Evolutionary conservation across 2,797 vertebrate genomes (phyloP), one percentile per base, ranked within the genome.

Genomic region (Melanotaenia boesemani): DNA sequence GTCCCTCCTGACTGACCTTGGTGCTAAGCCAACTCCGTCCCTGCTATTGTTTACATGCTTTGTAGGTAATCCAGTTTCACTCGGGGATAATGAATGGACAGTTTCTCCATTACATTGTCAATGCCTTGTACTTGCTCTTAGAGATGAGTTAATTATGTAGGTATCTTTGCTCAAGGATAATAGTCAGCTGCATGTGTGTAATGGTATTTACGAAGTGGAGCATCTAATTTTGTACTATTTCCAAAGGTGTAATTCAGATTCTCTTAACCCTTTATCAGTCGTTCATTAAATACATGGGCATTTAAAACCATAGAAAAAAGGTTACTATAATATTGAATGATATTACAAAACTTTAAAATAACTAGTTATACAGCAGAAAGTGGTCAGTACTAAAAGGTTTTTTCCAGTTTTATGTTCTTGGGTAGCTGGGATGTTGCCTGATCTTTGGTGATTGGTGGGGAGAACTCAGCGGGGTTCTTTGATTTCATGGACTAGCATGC

Each of bases 1-100:
- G 54, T 48, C 28, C 41, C 28, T 24, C 34, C 5, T 11, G 24
- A 1, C 50, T 76, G 79, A 80, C 74, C 82, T 81, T 84, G 75
- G 32, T 50, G 57, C 24, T 73, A 70, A 87, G 44, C 64, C 59
- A 22, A 13, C 30, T 70, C 48, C 34, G 67, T 77, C 71, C 39
- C 60, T 6, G 6, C 59, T 76, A 10, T 8, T 78, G 74, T 86
- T 81, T 69, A 76, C 63, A 24, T 70, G 50, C 39, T 48, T 71
- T 64, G 52, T 46, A 28, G 5, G 10, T 83, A 82, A 86, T 88
- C 83, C 79, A 62, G 30, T 61, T 67, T 80, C 41, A 56, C 34
- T 59, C 22, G 0, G 6, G 6, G 28, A 15, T 41, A 67, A 46
- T 74, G 58, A 86, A 74, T 73, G 79, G 59, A 66, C 39, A 22